Percentiles rank a stretch among this genome's conserved stretches.
Evolutionary conservation across 2,888 invertebrate genomes (phyloP).

Genomic region (Polydrusus tereticollis): DNA sequence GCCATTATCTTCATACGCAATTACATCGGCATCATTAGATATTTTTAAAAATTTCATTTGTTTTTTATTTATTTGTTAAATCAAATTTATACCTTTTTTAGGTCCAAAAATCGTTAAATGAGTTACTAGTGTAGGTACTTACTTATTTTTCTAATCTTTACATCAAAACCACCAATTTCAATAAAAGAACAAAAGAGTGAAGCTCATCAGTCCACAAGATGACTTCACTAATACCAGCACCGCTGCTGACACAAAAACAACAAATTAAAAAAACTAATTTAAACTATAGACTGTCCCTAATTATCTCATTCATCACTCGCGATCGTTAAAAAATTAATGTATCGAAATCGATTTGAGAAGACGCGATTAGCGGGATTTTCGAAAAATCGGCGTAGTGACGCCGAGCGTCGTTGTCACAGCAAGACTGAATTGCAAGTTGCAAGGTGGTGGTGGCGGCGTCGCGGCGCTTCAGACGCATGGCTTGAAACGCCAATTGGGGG

Average conservation of each 20-base stretch:
- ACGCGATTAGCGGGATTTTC: constrained; percentile 11
- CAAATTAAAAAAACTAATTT: constrained; percentile 1
- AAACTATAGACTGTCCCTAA: neutral
- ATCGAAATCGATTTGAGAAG: constrained; percentile 25
- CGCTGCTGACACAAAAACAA: no score
- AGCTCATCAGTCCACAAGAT: neutral
- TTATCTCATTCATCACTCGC: constrained; percentile 9
- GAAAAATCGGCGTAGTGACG: constrained; percentile 19
- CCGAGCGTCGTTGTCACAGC: constrained; percentile 25
- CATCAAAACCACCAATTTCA: neutral
- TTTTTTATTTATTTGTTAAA: no score
- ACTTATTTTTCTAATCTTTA: neutral
- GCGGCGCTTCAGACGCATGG: constrained; percentile 24
- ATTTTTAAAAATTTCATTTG: no score
- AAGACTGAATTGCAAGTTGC: constrained; percentile 25
- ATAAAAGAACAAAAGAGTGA: constrained; percentile 17
- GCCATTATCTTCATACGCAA: no score
- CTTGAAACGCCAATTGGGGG: constrained; percentile 2
- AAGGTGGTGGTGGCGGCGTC: constrained; percentile 27
- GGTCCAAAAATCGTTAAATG: no score
- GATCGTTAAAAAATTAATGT: constrained; percentile 5
- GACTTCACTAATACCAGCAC: neutral
- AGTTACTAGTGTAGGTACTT: neutral
- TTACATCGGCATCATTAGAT: no score
- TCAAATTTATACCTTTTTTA: no score